Evolutionary conservation across 2,888 invertebrate genomes (phyloP).

Genomic region (Amphipoea lucens): DNA sequence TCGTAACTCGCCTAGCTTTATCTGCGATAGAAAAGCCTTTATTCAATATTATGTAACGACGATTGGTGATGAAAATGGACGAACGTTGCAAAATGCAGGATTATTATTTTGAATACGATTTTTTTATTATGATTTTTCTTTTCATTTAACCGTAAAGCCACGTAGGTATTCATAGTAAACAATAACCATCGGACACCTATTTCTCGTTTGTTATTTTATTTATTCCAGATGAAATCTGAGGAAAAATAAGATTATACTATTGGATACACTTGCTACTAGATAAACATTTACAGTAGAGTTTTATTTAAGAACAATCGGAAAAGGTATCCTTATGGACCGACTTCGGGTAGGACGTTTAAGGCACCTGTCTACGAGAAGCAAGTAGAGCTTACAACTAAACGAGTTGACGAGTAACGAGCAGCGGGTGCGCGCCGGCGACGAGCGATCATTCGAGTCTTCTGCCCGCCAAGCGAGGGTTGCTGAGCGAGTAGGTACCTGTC

Average conservation of each 20-base stretch:
- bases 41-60: not conserved
- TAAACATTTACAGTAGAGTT: not conserved
- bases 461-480: not conserved
- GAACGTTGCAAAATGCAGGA: not conserved
- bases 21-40: slow-evolving; percentile 48
- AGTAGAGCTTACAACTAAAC: not conserved
- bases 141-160: not conserved
- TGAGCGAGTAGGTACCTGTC: not conserved
- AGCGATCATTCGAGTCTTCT: too few species aligned
- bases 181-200: not conserved
- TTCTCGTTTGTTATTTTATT: not conserved
- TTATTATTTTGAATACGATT: not conserved
- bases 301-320: not conserved
- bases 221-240: not conserved
- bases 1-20: slow-evolving; percentile 64
- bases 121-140: not conserved
- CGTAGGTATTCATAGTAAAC: too few species aligned
- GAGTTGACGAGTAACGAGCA: not conserved
- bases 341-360: too few species aligned
- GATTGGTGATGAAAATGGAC: not conserved
- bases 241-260: not conserved
- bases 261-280: not conserved
- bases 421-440: too few species aligned
- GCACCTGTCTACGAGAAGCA: not conserved
- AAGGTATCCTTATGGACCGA: not conserved